Percentiles rank a stretch among this genome's conserved stretches.
Evolutionary conservation across 2,113 vertebrate genomes (phyloP).

Genomic region (Sisor rabdophorus): DNA sequence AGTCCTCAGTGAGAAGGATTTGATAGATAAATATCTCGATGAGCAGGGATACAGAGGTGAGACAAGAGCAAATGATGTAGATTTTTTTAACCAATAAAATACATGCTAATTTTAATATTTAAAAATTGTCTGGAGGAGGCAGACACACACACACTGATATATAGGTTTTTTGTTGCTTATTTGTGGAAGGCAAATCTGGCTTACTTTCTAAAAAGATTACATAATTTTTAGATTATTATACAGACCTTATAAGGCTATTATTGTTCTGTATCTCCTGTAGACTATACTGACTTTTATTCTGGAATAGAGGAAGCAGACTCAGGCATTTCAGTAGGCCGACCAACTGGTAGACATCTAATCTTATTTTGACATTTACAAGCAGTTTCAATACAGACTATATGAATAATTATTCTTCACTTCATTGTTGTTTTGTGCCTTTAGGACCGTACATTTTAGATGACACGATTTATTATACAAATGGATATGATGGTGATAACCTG

Average conservation of each 20-base stretch:
- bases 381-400: too few relatives aligned
- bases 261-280: slow-evolving; percentile 39
- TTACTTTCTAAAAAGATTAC: too few relatives aligned
- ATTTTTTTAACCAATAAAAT: neutral
- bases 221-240: too few relatives aligned
- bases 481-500: slow-evolving; percentile 66
- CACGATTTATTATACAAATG: slow-evolving; percentile 17
- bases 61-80: neutral
- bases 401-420: neutral
- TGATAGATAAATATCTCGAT: neutral
- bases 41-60: neutral
- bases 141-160: too few relatives aligned
- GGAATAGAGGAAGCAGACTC: slow-evolving; percentile 69
- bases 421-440: neutral
- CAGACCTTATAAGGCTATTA: neutral
- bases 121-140: too few relatives aligned
- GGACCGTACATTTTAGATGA: slow-evolving; percentile 20
- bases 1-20: neutral
- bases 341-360: slow-evolving; percentile 53
- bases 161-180: too few relatives aligned
- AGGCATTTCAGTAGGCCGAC: slow-evolving; percentile 60
- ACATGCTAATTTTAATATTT: neutral
- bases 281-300: slow-evolving; percentile 55
- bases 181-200: too few relatives aligned
- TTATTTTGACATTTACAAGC: slow-evolving; percentile 5